These are phyloP conservation scores for Arbacia lixula DNA, from an alignment of 53 echinoderm and acorn worm genomes.

Conservation along the genomic window DNA sequence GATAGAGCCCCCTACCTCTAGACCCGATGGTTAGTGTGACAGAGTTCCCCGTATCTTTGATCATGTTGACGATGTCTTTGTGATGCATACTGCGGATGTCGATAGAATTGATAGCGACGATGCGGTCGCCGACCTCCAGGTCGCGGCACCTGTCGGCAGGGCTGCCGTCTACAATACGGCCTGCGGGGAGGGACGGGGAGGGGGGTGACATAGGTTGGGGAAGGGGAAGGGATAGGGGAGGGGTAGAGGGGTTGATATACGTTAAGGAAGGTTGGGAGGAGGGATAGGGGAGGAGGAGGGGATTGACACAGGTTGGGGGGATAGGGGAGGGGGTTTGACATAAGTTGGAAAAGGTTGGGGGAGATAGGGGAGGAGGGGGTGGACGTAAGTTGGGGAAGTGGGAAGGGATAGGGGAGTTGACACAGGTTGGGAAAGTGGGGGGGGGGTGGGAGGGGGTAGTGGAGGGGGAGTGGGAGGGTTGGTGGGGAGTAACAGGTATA, in stretches of 20 bases:
- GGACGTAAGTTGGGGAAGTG: not conserved
- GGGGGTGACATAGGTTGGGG: no score
- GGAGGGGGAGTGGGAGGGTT: no score
- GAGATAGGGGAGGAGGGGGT: not conserved
- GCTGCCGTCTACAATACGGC: constrained; percentile 95
- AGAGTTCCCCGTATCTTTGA: constrained; percentile 88
- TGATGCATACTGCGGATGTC: constrained; percentile 91
- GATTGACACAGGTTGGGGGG: no score
- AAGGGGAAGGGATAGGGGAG: no score
- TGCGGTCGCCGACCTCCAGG: constrained; percentile 89
- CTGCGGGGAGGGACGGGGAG: constrained; percentile 43
- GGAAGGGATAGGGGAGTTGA: not conserved
- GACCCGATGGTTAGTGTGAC: constrained; percentile 91
- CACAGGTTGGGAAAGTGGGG: not conserved
- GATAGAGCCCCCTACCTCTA: constrained; percentile 72
- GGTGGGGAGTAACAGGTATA: no score
- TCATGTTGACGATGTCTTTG: constrained; percentile 97
- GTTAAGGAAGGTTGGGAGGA: no score
- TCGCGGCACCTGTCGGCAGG: constrained; percentile 87
- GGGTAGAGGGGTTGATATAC: no score
- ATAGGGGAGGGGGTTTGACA: no score
- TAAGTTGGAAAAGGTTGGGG: not conserved
- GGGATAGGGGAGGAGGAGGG: no score
- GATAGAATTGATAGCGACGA: constrained; percentile 86
- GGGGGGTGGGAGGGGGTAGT: no score